phyloP scores from a whole-genome alignment of 1,140 invertebrate genomes.

The Coelopa frigida region DNA sequence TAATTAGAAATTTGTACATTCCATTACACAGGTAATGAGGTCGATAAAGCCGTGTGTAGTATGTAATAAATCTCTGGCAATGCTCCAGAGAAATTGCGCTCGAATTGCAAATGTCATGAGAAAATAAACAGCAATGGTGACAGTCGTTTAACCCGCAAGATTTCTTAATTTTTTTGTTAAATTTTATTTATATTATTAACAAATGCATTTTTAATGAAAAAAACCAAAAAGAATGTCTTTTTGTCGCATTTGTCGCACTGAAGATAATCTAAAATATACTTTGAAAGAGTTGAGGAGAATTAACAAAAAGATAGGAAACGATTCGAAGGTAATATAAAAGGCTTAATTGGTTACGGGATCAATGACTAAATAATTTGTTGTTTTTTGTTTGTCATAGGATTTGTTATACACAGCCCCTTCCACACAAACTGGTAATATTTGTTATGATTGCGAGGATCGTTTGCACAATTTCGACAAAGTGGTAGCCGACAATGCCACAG shows the following conservation, averaged over 20 bases:
- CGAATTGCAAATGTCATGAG: too few species aligned
- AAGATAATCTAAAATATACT: constrained; percentile 15
- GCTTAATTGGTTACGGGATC: neutral
- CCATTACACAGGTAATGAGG: too few species aligned
- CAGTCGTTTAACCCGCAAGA: too few species aligned
- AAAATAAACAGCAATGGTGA: too few species aligned
- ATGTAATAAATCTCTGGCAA: too few species aligned
- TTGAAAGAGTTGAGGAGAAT: constrained; percentile 8
- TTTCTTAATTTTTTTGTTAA: too few species aligned
- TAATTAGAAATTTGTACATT: too few species aligned
- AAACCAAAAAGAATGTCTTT: constrained; percentile 8
- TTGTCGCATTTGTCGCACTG: constrained; percentile 14
- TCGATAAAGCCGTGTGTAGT: too few species aligned
- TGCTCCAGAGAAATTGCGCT: too few species aligned
- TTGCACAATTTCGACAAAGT: constrained; percentile 9
- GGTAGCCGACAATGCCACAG: neutral
- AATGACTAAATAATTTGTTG: neutral
- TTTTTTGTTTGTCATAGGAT: constrained; percentile 3
- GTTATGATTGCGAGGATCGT: constrained; percentile 12
- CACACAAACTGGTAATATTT: constrained; percentile 12
- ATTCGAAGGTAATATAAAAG: constrained; percentile 1
- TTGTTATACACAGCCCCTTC: neutral
- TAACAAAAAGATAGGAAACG: constrained; percentile 7
- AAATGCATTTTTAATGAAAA: too few species aligned
- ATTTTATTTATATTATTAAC: too few species aligned